Conservation (phyloP, 2,888 invertebrate species). For the Aphodius sticticus region DNA sequence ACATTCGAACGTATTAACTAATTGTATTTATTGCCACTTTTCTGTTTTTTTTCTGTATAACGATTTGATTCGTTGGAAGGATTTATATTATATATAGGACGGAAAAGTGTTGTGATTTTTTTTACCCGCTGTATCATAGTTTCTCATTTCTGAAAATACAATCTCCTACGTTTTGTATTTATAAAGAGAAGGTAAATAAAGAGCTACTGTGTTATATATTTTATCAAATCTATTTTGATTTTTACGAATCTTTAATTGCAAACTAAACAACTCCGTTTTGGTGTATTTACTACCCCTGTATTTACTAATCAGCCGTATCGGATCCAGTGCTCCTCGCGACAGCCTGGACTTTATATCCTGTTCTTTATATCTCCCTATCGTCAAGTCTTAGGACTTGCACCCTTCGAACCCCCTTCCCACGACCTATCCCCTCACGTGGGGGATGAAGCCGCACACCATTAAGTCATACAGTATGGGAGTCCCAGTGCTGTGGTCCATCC, state of each 20-base stretch:
- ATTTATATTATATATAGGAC: conserved; percentile 5
- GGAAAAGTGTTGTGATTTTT: conserved; percentile 25
- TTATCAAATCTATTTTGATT: conserved; percentile 10
- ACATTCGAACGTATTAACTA: conserved; percentile 13
- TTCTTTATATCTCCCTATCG: no score
- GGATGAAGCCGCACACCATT: no score
- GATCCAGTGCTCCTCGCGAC: no score
- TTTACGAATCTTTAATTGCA: not conserved
- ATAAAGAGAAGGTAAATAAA: conserved; percentile 25
- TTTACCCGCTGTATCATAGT: conserved; percentile 22
- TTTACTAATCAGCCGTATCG: no score
- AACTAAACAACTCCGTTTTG: not conserved
- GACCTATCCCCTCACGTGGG: no score
- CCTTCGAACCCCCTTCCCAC: no score
- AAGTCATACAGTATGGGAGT: no score
- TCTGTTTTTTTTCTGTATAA: conserved; percentile 21
- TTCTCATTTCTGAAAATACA: conserved; percentile 19
- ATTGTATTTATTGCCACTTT: conserved; percentile 19
- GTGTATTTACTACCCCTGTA: no score
- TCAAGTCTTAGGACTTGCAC: no score
- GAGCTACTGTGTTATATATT: conserved; percentile 23
- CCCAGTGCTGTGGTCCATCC: no score
- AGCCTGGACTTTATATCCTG: no score
- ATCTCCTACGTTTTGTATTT: conserved; percentile 20
- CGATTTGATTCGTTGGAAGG: not conserved